Base-by-base conservation (phyloP, 2,888 invertebrate species). In the Cylloceria caligata region DNA sequence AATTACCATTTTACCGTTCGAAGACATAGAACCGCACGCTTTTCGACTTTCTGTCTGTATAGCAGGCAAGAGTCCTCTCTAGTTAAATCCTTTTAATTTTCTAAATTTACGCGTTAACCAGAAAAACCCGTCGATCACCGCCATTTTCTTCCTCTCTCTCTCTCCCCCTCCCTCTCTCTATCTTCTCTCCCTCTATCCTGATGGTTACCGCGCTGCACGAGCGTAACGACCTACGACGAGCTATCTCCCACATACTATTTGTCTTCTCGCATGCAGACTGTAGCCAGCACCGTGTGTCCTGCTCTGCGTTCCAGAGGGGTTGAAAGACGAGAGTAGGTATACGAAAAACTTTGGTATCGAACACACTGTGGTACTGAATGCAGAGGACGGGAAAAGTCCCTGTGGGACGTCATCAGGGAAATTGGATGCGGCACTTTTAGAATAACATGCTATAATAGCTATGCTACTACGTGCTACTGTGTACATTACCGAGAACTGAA, bases 341-440 rank as follows among this genome's bases (percentile, higher is more conserved):
- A 47, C 57, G 71, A 88, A 88, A 88, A 88, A 84, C 84, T 82
- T 64, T 7, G 67, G 36, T 47, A 68, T 68, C 55, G 57, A 55
- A 55, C 69, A 72, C 49, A 42, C 65, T 16, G 75, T 19, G 21
- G 68, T 27, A 55, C 60, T 16, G 68, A 78, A 82, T 83, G 65
- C 76, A 73, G 55, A 68, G 77, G 71, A 81, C 75, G 71, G 72
- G 72, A 68, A 77, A 72, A 73, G 73, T 90, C 90, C 90, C 91
- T 69, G 71, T 89, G 90, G 90, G 88, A 88, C 88, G 88, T 92
- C 89, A 91, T 91, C 91, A 90, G 89, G 88, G 88, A 91, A 92
- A 92, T 92, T 91, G 91, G 90, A 91, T 89, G 89, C 88, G 88
- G 88, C 89, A 89, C 90, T 91, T 91, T 90, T 90, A 90, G 89